A percentile compares a stretch with the other conserved stretches of the same genome.
These are phyloP conservation scores for Drosophila ambigua DNA, from an alignment of 1,140 invertebrate species.

Conservation along the genomic window DNA sequence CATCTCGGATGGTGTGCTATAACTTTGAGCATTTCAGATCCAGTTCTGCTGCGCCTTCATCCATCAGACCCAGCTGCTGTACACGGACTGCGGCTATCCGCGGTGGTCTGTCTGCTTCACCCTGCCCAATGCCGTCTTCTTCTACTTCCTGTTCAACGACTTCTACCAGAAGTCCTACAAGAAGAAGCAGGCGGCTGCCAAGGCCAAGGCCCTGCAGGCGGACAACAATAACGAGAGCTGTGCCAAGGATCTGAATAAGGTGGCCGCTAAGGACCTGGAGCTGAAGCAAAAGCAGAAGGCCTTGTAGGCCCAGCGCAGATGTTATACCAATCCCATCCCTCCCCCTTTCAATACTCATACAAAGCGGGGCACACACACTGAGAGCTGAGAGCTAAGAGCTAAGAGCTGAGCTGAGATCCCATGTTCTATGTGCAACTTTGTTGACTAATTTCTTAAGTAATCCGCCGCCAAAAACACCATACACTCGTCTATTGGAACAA, in stretches of 20 bases:
- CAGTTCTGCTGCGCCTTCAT: constrained; percentile 91
- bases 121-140: constrained; percentile 91
- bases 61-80: constrained; percentile 91
- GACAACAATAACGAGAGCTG: constrained; percentile 75
- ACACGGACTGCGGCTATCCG: constrained; percentile 94
- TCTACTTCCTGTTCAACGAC: constrained; percentile 91
- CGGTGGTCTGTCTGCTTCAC: constrained; percentile 89
- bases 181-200: constrained; percentile 65
- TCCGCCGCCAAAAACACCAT: constrained; percentile 61
- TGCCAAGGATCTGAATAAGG: constrained; percentile 76
- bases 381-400: constrained; percentile 8
- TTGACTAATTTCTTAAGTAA: constrained; percentile 83
- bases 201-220: constrained; percentile 44
- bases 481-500: constrained; percentile 50
- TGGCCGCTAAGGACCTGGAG: constrained; percentile 33
- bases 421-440: constrained; percentile 78
- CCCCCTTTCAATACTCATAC: constrained; percentile 64
- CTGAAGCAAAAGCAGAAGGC: constrained; percentile 49
- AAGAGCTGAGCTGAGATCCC: constrained; percentile 4
- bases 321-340: too few species aligned
- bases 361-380: constrained; percentile 50
- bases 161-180: constrained; percentile 91
- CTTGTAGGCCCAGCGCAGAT: constrained; percentile 40
- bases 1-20: not conserved
- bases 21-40: constrained; percentile 84